Evolutionary conservation across 1,140 invertebrate species (phyloP), one percentile per base, ranked within the genome.

Genomic region (Anthonomus grandis): DNA sequence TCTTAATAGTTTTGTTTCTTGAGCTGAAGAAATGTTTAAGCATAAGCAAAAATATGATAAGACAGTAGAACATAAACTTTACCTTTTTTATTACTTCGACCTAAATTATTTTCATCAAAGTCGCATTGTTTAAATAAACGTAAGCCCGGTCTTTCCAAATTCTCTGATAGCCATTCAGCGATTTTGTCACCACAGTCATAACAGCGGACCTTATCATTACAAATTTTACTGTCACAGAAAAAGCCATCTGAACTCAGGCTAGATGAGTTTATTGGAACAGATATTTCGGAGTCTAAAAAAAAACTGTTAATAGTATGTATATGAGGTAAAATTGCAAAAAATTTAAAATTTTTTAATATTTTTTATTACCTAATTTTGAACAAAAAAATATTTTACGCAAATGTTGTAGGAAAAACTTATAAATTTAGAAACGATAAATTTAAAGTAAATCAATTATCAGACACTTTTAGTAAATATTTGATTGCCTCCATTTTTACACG

Each of bases 141-240:
- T 9, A 92, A 66, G 51, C 82, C 87, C 4, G 82, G 80, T 54
- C 77, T 67, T 38, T 79, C 78, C 39, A 93, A 70, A 27, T 81
- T 82, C 57, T 80, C 74, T 25, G 81, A 82, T 6, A 96, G 71
- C 93, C 93, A 95, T 49, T 81, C 71, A 0, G 86, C 83, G 13
- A 87, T 83, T 61, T 83, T 79, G 18, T 86, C 79, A 2, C 94
- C 94, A 75, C 91, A 95, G 73, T 96, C 91, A 45, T 79, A 76
- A 1, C 89, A 89, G 64, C 85, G 75, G 0, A 95, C 79, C 63
- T 81, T 81, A 66, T 93, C 90, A 12, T 86, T 85, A 70, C 93
- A 95, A n/a, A 95, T 84, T 81, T 91, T 90, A 65, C 83, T 88
- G 57, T 79, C 78, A 65, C 86, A 90, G 12, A 86, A 61, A 2